Evolutionary conservation across 2,888 invertebrate genomes (phyloP).

Genomic region (Trimorus sp.): DNA sequence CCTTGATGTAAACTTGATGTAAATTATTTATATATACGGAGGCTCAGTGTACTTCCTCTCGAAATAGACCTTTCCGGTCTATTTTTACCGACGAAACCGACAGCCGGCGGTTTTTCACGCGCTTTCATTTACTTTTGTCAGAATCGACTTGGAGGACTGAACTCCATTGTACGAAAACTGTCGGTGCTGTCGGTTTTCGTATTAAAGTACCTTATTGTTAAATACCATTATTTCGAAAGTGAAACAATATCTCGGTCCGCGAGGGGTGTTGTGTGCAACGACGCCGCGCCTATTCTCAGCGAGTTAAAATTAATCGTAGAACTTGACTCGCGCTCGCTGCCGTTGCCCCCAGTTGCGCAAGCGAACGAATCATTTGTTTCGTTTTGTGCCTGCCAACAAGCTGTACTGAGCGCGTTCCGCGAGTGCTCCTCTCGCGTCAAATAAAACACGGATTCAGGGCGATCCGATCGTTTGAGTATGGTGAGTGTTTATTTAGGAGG

Average conservation of each 20-base stretch:
- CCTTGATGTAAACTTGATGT: no score
- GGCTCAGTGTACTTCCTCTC: no score
- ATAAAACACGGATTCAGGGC: slow-evolving; percentile 25
- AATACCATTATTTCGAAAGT: slow-evolving; percentile 38
- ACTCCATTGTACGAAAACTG: background rate
- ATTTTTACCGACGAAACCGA: no score
- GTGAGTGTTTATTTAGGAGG: slow-evolving; percentile 26
- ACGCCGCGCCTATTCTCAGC: slow-evolving; percentile 50
- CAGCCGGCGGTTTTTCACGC: no score
- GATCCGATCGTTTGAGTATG: slow-evolving; percentile 35
- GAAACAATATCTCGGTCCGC: slow-evolving; percentile 27
- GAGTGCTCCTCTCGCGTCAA: slow-evolving; percentile 28
- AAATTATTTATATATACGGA: no score
- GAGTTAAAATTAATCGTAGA: slow-evolving; percentile 60
- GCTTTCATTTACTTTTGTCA: no score
- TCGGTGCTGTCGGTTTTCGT: slow-evolving; percentile 13
- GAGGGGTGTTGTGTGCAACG: background rate
- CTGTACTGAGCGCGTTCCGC: slow-evolving; percentile 50
- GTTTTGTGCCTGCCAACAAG: slow-evolving; percentile 52
- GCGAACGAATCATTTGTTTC: slow-evolving; percentile 43
- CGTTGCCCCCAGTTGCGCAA: slow-evolving; percentile 61
- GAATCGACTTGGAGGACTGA: no score
- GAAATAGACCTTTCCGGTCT: no score
- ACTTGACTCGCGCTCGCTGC: slow-evolving; percentile 42
- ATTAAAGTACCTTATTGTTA: slow-evolving; percentile 36